Conservation (phyloP, 2,797 vertebrate genomes). For the Hephaestus fuliginosus region DNA sequence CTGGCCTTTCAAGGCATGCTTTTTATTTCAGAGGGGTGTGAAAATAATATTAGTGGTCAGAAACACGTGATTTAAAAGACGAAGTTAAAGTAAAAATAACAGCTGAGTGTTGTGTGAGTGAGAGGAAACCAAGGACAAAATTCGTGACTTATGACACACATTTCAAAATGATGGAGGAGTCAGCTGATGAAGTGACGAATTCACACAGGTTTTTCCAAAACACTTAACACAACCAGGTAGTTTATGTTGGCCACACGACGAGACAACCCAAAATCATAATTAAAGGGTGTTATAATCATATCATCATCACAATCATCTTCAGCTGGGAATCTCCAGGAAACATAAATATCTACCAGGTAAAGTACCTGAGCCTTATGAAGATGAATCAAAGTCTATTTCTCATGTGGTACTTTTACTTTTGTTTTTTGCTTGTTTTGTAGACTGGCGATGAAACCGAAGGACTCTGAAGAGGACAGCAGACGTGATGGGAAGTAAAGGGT, state of each 20-base stretch:
- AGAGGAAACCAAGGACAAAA: neutral
- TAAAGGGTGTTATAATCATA: slow-evolving; percentile 1
- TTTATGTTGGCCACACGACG: neutral
- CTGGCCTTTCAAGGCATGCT: slow-evolving; percentile 53
- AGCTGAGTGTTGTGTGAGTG: neutral
- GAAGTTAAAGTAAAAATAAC: slow-evolving; percentile 14
- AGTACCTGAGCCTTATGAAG: slow-evolving; percentile 25
- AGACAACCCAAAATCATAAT: neutral
- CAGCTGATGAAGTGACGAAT: neutral
- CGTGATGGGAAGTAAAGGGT: neutral
- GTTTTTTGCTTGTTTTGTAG: slow-evolving; percentile 3
- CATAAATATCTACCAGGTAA: slow-evolving; percentile 9
- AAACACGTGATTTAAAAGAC: slow-evolving; percentile 20
- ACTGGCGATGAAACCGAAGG: neutral
- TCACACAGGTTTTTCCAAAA: neutral
- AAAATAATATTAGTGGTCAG: slow-evolving; percentile 41
- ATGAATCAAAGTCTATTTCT: neutral
- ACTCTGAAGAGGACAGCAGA: neutral
- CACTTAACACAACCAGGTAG: neutral
- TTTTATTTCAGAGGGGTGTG: slow-evolving; percentile 53
- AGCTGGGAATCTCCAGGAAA: neutral
- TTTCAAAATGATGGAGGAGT: slow-evolving; percentile 37
- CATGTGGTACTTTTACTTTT: slow-evolving; percentile 16
- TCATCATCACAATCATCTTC: neutral
- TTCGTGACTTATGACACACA: slow-evolving; percentile 26